Percentiles rank a stretch among this genome's conserved stretches.
Conservation (phyloP, 2,113 vertebrate genomes). For the Willisornis vidua region DNA sequence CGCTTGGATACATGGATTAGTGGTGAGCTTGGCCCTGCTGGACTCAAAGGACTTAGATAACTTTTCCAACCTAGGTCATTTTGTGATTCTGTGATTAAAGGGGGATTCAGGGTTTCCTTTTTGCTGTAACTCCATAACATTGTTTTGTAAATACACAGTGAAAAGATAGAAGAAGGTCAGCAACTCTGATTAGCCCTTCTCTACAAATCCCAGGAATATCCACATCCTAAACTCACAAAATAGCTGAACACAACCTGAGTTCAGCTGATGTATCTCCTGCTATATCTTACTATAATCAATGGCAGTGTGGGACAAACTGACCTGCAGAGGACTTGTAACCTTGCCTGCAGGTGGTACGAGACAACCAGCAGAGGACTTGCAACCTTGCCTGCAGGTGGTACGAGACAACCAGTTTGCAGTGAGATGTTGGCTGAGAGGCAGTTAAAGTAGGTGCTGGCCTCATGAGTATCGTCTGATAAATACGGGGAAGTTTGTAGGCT, state of each 20-base stretch:
- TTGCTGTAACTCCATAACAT: accelerated
- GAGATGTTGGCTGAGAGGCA: background rate
- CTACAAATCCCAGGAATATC: accelerated
- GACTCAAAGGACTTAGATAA: background rate
- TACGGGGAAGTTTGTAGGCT: background rate
- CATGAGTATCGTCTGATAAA: background rate
- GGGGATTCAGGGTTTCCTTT: background rate
- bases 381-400: background rate
- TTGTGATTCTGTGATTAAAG: background rate
- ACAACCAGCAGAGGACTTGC: no score
- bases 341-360: no score
- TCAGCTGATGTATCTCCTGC: accelerated
- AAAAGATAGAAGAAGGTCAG: background rate
- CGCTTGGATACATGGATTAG: accelerated
- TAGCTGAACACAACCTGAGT: background rate
- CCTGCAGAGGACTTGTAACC: no score
- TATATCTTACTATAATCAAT: background rate
- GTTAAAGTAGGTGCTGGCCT: background rate
- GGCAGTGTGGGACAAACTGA: background rate
- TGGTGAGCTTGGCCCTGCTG: no score
- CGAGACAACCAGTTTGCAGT: background rate
- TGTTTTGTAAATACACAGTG: background rate
- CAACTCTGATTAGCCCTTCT: background rate
- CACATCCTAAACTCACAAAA: accelerated
- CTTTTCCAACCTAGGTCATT: background rate